Percentiles rank a stretch among this genome's conserved stretches.
Conservation (phyloP, 2,888 invertebrate genomes). For the Smittia sp. region DNA sequence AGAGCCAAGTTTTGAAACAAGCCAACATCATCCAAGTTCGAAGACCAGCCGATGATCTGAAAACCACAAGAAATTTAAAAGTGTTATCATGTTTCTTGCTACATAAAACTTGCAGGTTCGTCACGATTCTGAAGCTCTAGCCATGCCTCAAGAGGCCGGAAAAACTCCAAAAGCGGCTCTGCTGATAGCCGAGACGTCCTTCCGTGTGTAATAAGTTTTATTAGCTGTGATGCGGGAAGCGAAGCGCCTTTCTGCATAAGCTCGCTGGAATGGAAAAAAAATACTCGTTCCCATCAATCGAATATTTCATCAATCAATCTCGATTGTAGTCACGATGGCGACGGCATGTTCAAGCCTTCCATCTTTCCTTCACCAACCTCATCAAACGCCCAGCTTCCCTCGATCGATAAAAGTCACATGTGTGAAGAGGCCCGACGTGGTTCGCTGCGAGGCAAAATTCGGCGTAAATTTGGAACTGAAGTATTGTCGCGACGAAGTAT, state of each 20-base stretch:
- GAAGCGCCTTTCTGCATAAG: conserved; percentile 68
- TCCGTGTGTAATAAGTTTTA: conserved; percentile 68
- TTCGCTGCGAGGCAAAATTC: conserved; percentile 72
- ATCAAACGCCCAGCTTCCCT: conserved; percentile 74
- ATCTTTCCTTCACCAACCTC: conserved; percentile 57
- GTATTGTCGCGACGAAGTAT: conserved; percentile 76
- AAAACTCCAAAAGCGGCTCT: conserved; percentile 75
- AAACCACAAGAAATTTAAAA: background rate
- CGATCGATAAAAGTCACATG: conserved; percentile 78
- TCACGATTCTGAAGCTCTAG: conserved; percentile 71
- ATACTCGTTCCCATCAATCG: background rate
- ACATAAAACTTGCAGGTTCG: conserved; percentile 55
- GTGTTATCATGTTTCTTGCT: background rate
- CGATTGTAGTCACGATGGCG: background rate
- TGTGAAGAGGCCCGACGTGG: conserved; percentile 70
- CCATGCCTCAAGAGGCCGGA: conserved; percentile 76
- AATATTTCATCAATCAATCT: conserved; percentile 6
- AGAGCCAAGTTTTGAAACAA: conserved; percentile 51
- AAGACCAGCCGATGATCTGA: conserved; percentile 66
- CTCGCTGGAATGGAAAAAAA: conserved; percentile 56
- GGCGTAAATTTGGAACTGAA: conserved; percentile 84
- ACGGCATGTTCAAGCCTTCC: conserved; percentile 4
- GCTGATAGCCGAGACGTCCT: conserved; percentile 71
- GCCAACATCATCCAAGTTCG: conserved; percentile 64
- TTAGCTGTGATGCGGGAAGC: conserved; percentile 67